phyloP scores from a whole-genome alignment of 1,140 invertebrate genomes.

The Diabrotica virgifera region DNA sequence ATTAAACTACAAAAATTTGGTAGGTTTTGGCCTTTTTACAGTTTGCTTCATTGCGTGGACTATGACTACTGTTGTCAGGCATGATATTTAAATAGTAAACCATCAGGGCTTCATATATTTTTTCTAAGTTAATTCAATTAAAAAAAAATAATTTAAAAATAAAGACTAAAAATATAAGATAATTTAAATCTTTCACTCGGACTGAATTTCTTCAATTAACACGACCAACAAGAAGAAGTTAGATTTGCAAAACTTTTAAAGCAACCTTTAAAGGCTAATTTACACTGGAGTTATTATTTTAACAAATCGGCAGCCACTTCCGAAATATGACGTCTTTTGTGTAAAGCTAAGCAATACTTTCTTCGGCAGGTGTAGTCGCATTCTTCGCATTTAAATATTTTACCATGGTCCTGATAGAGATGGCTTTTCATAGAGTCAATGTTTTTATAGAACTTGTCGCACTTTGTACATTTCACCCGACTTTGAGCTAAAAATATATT shows the following conservation, averaged over 20 bases:
- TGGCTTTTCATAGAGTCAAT: background rate
- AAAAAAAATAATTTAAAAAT: no score
- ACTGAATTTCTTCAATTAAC: background rate
- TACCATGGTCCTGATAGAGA: background rate
- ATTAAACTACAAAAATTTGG: no score
- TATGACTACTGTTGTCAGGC: no score
- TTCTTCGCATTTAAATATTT: background rate
- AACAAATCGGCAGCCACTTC: background rate
- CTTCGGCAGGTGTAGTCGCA: background rate
- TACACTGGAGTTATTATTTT: background rate
- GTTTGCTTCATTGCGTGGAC: no score
- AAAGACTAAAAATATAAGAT: background rate
- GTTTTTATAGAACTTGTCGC: background rate
- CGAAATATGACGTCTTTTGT: background rate
- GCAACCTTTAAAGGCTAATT: background rate
- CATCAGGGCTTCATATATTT: no score
- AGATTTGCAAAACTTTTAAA: background rate
- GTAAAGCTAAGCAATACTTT: background rate
- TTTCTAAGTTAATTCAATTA: no score
- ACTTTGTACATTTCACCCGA: background rate
- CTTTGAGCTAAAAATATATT: background rate
- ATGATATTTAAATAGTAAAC: no score
- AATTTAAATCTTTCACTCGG: background rate
- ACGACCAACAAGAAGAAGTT: background rate
- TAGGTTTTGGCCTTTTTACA: no score